Evolutionary conservation across 2,888 invertebrate genomes (phyloP), one percentile per base, ranked within the genome.

Genomic region (Caradrina kadenii): DNA sequence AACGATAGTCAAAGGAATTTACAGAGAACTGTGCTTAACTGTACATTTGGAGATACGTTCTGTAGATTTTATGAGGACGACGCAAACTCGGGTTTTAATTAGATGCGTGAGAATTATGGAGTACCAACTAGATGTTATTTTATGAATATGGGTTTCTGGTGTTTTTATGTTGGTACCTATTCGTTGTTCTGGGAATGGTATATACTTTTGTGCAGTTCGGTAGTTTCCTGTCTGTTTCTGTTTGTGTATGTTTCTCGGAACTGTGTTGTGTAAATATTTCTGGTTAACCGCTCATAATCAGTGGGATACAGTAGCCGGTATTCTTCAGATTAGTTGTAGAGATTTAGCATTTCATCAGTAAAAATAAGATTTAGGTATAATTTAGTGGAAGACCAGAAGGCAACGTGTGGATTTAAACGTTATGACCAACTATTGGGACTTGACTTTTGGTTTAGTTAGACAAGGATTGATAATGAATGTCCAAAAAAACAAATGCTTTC

Each of bases 1-100:
- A 86, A 87, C 69, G 85, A 81, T 81, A 83, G 66, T 59, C 69
- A 60, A 77, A 79, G 80, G 81, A 83, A 87, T 86, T 81, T 72
- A 67, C 76, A 82, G 82, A 79, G 64, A n/a, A n/a, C 68, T 79
- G 66, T 75, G 63, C 42, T 42, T 78, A 83, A 78, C 79, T 72
- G 83, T 85, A 82, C 65, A 15, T 76, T 73, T 65, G 56, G 54
- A 74, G 82, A 77, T 73, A 78, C 69, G 63, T 73, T 70, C 55
- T 60, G 55, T 73, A 81, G 76, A 76, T 84, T 77, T 80, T 84
- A 66, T 22, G 77, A 72, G 67, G 56, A 61, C 53, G 70, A 77
- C 74, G 69, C 59, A 64, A 83, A 70, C 72, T 59, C 70, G 19
- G 42, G 63, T 8, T 75, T 82, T 82, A 83, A 83, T 83, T 76